Percentiles rank a stretch among this genome's conserved stretches.
Conservation (phyloP, 2,797 vertebrate genomes). For the Spatula clypeata region DNA sequence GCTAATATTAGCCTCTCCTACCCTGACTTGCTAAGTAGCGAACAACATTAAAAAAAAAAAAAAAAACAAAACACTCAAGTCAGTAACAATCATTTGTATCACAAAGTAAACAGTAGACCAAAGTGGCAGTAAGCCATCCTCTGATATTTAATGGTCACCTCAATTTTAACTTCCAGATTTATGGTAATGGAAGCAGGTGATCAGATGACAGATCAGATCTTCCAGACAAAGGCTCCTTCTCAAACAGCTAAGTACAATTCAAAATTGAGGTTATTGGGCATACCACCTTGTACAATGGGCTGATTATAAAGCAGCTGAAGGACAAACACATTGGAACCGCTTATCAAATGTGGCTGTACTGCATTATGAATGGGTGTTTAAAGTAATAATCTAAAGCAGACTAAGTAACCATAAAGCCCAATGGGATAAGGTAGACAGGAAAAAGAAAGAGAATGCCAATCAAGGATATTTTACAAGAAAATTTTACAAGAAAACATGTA, state of each 20-base stretch:
- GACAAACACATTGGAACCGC: background rate
- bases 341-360: background rate
- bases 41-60: background rate
- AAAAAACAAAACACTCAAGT: background rate
- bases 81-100: background rate
- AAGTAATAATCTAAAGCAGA: background rate
- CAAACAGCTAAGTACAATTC: background rate
- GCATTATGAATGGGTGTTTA: background rate
- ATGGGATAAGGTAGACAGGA: background rate
- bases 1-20: background rate
- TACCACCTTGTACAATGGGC: background rate
- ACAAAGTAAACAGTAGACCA: background rate
- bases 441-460: background rate
- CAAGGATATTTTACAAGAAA: background rate
- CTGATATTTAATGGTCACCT: background rate
- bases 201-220: background rate
- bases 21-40: background rate
- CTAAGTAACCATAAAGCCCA: background rate
- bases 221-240: background rate
- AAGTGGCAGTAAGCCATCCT: background rate
- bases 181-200: accelerated
- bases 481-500: background rate
- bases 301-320: background rate
- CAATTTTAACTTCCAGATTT: background rate
- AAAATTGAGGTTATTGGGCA: background rate